These are phyloP conservation scores for Percopsis omiscomaycus DNA, from an alignment of 2,797 vertebrate species.

Conservation along the genomic window DNA sequence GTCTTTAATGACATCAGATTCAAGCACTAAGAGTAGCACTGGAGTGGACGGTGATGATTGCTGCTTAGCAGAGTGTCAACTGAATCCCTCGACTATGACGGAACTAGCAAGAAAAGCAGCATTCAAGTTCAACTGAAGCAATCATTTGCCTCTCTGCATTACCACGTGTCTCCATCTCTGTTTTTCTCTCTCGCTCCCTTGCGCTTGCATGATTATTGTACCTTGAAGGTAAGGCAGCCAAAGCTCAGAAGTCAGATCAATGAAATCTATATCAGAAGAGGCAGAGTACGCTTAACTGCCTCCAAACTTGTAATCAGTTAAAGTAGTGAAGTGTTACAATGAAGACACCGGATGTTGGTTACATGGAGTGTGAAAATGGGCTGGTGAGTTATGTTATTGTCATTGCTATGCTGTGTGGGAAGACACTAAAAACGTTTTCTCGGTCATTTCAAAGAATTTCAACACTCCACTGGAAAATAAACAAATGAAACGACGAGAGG, in stretches of 20 bases:
- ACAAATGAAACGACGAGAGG: neutral
- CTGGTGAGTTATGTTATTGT: neutral
- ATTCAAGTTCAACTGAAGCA: no score
- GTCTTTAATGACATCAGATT: conserved; percentile 33
- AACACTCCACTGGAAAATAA: neutral
- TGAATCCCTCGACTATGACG: conserved; percentile 41
- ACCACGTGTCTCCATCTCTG: no score
- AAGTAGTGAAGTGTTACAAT: neutral
- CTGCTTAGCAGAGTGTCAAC: conserved; percentile 48
- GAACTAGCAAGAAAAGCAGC: neutral
- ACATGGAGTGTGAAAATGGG: neutral
- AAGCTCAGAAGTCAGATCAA: neutral
- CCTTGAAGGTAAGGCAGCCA: neutral
- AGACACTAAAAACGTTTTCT: neutral
- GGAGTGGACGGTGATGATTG: conserved; percentile 18
- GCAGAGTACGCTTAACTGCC: neutral
- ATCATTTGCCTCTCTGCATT: neutral
- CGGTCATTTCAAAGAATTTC: conserved; percentile 8
- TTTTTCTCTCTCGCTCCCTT: neutral
- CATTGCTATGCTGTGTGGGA: no score
- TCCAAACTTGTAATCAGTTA: neutral
- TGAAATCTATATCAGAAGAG: neutral
- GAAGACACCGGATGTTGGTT: neutral
- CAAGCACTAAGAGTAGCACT: conserved; percentile 28
- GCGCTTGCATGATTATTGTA: neutral